Percentiles rank a stretch among this genome's conserved stretches.
Conservation (phyloP, 1,140 invertebrate genomes). For the Tribolium madens region DNA sequence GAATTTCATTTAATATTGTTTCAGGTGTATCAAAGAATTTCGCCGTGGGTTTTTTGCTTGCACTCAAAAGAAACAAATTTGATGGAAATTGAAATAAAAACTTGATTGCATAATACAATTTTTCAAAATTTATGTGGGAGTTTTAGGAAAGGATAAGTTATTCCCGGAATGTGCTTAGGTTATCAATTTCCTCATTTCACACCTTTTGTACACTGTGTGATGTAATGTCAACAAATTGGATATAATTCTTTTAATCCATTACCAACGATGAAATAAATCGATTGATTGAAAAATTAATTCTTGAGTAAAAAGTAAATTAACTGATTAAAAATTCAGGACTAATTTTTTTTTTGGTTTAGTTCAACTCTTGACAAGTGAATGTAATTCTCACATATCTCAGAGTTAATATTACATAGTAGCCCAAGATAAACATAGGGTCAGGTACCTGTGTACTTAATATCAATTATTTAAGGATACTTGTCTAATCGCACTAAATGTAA, state of each 20-base stretch:
- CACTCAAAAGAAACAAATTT: neutral
- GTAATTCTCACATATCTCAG: neutral
- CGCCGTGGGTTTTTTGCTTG: neutral
- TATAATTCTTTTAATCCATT: slow-evolving; percentile 20
- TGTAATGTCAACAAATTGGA: slow-evolving; percentile 18
- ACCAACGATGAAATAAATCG: neutral
- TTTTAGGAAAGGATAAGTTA: neutral
- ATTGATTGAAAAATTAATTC: too few species aligned
- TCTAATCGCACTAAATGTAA: neutral
- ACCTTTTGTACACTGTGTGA: slow-evolving; percentile 16
- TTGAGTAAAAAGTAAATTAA: neutral
- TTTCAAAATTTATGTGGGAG: neutral
- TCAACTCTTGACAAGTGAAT: too few species aligned
- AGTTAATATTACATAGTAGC: neutral
- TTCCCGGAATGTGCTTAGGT: neutral
- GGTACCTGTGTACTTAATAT: neutral
- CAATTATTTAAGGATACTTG: neutral
- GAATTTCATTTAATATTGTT: slow-evolving; percentile 30
- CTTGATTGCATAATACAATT: neutral
- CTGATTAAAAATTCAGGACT: neutral
- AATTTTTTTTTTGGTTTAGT: too few species aligned
- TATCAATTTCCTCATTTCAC: slow-evolving; percentile 7
- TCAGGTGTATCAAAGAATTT: slow-evolving; percentile 12
- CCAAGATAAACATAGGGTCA: neutral
- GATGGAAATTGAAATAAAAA: neutral